Base-by-base conservation (phyloP, 2,113 vertebrate genomes). In the Hyperopisus bebe region DNA sequence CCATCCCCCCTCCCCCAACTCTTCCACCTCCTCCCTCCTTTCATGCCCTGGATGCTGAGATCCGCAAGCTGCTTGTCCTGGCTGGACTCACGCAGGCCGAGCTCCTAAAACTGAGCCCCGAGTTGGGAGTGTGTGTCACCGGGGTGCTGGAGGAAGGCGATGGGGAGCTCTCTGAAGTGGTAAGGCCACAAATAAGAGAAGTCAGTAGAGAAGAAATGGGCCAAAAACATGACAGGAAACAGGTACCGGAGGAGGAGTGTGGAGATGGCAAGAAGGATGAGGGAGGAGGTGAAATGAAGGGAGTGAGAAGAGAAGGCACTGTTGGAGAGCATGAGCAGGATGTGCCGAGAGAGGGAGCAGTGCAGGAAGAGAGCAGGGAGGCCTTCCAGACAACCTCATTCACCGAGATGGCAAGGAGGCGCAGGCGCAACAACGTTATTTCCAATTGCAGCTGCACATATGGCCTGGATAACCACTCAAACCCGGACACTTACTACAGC, bases 351-450 rank as follows among this genome's bases (percentile, higher is more conserved):
- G 90, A 86, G 21, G 91, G 90, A 91, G 92, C 90, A 66, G 93
- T 6, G 0, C 31, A 21, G 51, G 93, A 92, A 15, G 89, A 92
- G 53, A 90, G 50, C 87, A 91, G 77, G 88, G 92, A 27, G 47
- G 62, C n/a, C 35, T 90, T 90, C 58, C 94, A 50, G 91, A 96
- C 97, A 92, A 99, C 98, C 1, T 97, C 98, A 0, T 99, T 98
- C 93, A 97, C 97, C 0, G 97, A 98, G 94, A 95, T 99, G 90
- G 97, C 98, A 5, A 94, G 93, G 88, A 93, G 93, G 19, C 96
- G 96, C 92, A 98, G 95, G 92, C 96, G 95, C 11, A 15, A 74
- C 42, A 91, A 74, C 48, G 39, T 70, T 89, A 90, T 84, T 89
- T 90, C 90, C 50, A 87, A 82, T 85, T 92, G 91, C 15, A 88